Conservation (phyloP, 2,888 invertebrate species). For the Phyllotreta cruciferae region DNA sequence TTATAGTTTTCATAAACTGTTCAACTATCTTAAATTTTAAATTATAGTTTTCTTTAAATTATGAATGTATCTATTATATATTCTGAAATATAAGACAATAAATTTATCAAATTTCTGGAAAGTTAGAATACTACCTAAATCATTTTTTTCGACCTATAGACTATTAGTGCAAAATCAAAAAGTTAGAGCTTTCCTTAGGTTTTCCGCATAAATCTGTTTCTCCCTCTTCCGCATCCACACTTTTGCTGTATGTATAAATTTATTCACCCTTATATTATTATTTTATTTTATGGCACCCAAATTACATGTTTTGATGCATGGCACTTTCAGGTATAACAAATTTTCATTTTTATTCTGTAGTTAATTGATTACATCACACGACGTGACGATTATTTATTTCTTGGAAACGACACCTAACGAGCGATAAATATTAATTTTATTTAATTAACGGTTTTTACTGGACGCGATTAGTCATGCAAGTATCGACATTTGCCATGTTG, state of each 20-base stretch:
- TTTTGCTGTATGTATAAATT: slow-evolving; percentile 41
- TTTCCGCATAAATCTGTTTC: slow-evolving; percentile 39
- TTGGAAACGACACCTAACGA: slow-evolving; percentile 4
- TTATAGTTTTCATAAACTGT: no score
- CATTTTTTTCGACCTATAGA: slow-evolving; percentile 2
- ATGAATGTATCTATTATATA: no score
- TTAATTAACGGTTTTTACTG: slow-evolving; percentile 29
- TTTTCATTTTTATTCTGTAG: slow-evolving; percentile 40
- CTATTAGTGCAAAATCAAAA: slow-evolving; percentile 30
- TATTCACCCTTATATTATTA: slow-evolving; percentile 45
- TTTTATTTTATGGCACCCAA: slow-evolving; percentile 43
- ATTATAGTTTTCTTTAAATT: no score
- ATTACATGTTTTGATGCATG: slow-evolving; percentile 46
- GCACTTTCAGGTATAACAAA: slow-evolving; percentile 43
- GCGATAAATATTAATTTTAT: slow-evolving; percentile 34
- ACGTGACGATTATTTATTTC: slow-evolving; percentile 20
- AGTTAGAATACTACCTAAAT: not conserved
- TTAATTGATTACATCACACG: slow-evolving; percentile 44
- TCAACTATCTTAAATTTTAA: no score
- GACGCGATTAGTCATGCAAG: slow-evolving; percentile 35
- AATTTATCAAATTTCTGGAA: not conserved
- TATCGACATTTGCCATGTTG: no score
- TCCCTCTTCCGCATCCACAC: slow-evolving; percentile 36
- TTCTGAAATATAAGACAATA: not conserved
- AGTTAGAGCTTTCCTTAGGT: slow-evolving; percentile 35